A percentile compares a stretch with the other conserved stretches of the same genome.
Evolutionary conservation across 2,888 invertebrate species (phyloP).

Genomic region (Hecatera dysodea): DNA sequence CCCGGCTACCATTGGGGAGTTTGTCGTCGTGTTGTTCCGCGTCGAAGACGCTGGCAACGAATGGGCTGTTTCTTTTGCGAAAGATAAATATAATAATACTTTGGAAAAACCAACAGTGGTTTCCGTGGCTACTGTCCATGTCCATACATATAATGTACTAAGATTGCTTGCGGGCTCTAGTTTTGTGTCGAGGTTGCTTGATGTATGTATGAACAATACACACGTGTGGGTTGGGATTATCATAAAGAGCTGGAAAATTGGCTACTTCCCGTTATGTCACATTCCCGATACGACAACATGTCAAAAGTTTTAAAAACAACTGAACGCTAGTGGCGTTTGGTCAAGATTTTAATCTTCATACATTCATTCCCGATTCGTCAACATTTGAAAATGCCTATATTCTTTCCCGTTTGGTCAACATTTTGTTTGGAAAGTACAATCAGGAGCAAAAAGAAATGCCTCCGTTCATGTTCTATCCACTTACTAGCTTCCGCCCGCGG

Average conservation of each 20-base stretch:
- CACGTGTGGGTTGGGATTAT: conserved; percentile 6
- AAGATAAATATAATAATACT: conserved; percentile 28
- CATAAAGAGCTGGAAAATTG: conserved; percentile 1
- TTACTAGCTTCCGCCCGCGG: too few species aligned
- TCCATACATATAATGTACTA: background rate
- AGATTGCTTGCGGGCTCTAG: background rate
- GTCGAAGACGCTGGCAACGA: conserved; percentile 25
- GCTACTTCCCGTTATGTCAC: too few species aligned
- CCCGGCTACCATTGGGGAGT: conserved; percentile 4
- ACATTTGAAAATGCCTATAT: too few species aligned
- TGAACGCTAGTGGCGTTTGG: too few species aligned
- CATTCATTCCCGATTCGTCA: too few species aligned
- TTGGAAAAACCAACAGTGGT: conserved; percentile 8
- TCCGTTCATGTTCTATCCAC: too few species aligned
- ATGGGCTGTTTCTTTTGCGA: conserved; percentile 20
- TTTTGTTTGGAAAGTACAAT: too few species aligned
- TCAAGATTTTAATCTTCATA: too few species aligned
- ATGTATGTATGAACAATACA: conserved; percentile 11
- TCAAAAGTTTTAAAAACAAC: too few species aligned
- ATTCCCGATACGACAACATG: too few species aligned
- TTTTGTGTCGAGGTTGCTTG: conserved; percentile 7
- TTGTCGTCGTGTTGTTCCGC: conserved; percentile 30
- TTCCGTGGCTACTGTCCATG: background rate
- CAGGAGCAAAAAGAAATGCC: too few species aligned
- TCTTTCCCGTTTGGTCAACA: too few species aligned